Evolutionary conservation across 2,113 vertebrate genomes (phyloP).

Genomic region (Xenopus laevis): DNA sequence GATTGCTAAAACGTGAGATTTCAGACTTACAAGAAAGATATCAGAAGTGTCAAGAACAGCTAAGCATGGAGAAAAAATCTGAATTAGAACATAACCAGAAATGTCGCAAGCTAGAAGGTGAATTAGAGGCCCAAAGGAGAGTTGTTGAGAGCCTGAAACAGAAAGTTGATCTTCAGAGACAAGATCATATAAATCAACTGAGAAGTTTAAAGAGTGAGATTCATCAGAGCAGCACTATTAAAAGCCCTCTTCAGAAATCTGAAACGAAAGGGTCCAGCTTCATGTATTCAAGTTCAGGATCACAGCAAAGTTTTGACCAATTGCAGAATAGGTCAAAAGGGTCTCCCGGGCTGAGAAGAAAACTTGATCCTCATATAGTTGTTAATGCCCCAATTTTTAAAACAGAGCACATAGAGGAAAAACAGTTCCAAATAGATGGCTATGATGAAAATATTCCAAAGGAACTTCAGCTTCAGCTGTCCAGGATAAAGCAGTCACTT

Average conservation of each 20-base stretch:
- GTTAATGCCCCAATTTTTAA: conserved; percentile 53
- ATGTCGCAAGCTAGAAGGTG: conserved; percentile 75
- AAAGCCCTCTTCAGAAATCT: conserved; percentile 61
- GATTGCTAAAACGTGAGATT: conserved; percentile 66
- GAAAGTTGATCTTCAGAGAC: conserved; percentile 79
- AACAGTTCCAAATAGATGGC: conserved; percentile 57
- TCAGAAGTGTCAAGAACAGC: conserved; percentile 65
- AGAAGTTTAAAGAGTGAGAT: conserved; percentile 72
- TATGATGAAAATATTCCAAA: conserved; percentile 59
- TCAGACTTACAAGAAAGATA: conserved; percentile 74
- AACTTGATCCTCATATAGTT: conserved; percentile 60
- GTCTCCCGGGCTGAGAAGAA: conserved; percentile 62
- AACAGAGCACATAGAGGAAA: conserved; percentile 62
- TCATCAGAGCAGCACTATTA: conserved; percentile 64
- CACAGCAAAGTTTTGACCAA: conserved; percentile 59
- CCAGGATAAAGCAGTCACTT: conserved; percentile 58
- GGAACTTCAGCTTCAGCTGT: conserved; percentile 60
- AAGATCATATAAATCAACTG: conserved; percentile 76
- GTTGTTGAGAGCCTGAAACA: conserved; percentile 75
- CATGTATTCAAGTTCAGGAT: conserved; percentile 48
- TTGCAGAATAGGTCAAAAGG: conserved; percentile 46
- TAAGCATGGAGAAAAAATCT: conserved; percentile 70
- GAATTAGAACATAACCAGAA: conserved; percentile 68
- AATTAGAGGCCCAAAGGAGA: conserved; percentile 73
- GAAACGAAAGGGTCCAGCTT: conserved; percentile 55